Conservation (phyloP, 1,140 invertebrate genomes). For the Drosophila pectinifera region DNA sequence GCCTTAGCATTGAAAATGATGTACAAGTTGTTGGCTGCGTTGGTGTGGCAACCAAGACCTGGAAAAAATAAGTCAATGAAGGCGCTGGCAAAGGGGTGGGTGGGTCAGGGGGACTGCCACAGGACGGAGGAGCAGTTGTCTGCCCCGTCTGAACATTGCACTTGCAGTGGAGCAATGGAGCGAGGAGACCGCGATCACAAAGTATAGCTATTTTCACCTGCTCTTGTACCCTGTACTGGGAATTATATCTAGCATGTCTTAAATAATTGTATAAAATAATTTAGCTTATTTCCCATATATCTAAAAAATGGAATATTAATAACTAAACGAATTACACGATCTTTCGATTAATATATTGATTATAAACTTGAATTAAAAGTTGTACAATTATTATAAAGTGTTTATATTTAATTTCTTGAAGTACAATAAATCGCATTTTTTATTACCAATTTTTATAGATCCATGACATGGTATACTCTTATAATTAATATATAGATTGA, state of each 20-base stretch:
- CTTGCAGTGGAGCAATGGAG: constrained; percentile 38
- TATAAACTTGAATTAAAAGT: no score
- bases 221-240: constrained; percentile 2
- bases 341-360: no score
- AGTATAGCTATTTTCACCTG: background rate
- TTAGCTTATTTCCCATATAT: background rate
- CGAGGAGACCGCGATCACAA: constrained; percentile 12
- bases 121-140: constrained; percentile 32
- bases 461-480: no score
- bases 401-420: no score
- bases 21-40: constrained; percentile 78
- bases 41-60: constrained; percentile 69
- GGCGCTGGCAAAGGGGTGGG: constrained; percentile 11
- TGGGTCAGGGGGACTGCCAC: constrained; percentile 1
- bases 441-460: no score
- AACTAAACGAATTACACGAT: no score
- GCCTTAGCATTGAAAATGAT: constrained; percentile 81
- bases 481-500: no score
- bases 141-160: constrained; percentile 36
- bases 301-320: background rate
- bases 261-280: no score
- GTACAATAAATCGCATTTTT: no score
- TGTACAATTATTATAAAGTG: no score
- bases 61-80: constrained; percentile 39
- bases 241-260: background rate